Percentiles rank a stretch among this genome's conserved stretches.
These are phyloP conservation scores for Drosophila neutralis DNA, from an alignment of 2,888 invertebrate genomes.

Conservation along the genomic window DNA sequence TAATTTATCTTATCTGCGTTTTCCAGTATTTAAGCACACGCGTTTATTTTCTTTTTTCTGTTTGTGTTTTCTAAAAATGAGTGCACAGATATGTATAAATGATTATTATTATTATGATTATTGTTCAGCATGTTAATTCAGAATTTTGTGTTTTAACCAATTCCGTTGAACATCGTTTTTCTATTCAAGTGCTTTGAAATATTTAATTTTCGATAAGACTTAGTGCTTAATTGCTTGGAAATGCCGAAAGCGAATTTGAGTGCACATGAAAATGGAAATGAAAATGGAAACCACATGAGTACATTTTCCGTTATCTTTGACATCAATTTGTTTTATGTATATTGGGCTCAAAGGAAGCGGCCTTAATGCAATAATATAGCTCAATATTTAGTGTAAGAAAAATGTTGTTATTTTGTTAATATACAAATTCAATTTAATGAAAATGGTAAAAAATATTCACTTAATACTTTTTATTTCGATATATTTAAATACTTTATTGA, in stretches of 20 bases:
- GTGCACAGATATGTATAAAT: conserved; percentile 23
- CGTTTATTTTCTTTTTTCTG: conserved; percentile 39
- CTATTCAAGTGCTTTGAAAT: conserved; percentile 38
- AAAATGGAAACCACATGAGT: conserved; percentile 18
- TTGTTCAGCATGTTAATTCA: conserved; percentile 45
- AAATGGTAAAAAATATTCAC: neutral
- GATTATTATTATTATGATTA: conserved; percentile 30
- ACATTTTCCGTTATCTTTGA: conserved; percentile 1
- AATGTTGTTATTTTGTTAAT: neutral
- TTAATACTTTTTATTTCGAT: neutral
- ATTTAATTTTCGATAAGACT: conserved; percentile 37
- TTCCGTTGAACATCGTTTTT: conserved; percentile 19
- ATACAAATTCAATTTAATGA: neutral
- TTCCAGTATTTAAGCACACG: conserved; percentile 78
- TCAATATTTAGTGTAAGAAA: neutral
- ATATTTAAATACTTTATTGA: neutral
- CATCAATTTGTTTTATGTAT: neutral
- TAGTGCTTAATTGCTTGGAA: conserved; percentile 66
- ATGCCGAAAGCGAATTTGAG: conserved; percentile 19
- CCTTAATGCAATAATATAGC: neutral
- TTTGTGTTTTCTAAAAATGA: conserved; percentile 57
- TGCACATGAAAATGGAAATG: conserved; percentile 12
- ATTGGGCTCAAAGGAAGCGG: neutral
- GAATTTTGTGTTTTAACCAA: conserved; percentile 20
- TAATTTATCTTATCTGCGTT: conserved; percentile 73